A percentile compares a stretch with the other conserved stretches of the same genome.
Conservation (phyloP, 2,113 vertebrate species). For the Nibea albiflora region DNA sequence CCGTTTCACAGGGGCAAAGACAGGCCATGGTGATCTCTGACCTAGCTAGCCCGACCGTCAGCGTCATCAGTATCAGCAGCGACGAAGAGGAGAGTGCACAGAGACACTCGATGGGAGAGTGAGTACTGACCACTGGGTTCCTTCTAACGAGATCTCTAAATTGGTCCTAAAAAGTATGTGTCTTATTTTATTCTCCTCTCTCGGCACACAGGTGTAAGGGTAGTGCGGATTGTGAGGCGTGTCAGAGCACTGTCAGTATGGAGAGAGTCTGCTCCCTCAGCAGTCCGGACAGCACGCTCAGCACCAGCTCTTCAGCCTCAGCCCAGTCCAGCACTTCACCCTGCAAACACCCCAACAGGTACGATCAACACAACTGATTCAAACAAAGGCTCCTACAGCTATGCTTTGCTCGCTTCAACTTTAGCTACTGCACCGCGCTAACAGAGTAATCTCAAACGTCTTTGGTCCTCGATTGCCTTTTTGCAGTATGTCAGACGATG, state of each 20-base stretch:
- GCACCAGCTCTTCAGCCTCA: constrained; percentile 92
- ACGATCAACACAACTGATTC: not conserved
- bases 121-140: constrained; percentile 68
- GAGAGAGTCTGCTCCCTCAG: constrained; percentile 96
- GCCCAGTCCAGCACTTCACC: constrained; percentile 93
- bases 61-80: constrained; percentile 97
- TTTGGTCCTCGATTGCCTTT: constrained; percentile 2
- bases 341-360: constrained; percentile 96
- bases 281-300: constrained; percentile 96
- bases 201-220: constrained; percentile 90
- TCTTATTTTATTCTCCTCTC: constrained; percentile 5
- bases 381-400: not conserved
- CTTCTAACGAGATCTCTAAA: not conserved
- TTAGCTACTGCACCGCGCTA: not conserved
- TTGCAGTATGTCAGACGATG: constrained; percentile 95
- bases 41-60: constrained; percentile 91
- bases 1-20: constrained; percentile 86
- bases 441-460: not conserved
- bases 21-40: constrained; percentile 91
- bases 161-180: not conserved
- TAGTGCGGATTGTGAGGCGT: constrained; percentile 94
- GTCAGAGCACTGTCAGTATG: constrained; percentile 95
- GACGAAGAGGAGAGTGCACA: constrained; percentile 89
- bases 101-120: constrained; percentile 90
- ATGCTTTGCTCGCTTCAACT: not conserved